These are phyloP conservation scores for Drosophila guanche DNA, from an alignment of 1,140 invertebrate genomes.

Conservation along the genomic window DNA sequence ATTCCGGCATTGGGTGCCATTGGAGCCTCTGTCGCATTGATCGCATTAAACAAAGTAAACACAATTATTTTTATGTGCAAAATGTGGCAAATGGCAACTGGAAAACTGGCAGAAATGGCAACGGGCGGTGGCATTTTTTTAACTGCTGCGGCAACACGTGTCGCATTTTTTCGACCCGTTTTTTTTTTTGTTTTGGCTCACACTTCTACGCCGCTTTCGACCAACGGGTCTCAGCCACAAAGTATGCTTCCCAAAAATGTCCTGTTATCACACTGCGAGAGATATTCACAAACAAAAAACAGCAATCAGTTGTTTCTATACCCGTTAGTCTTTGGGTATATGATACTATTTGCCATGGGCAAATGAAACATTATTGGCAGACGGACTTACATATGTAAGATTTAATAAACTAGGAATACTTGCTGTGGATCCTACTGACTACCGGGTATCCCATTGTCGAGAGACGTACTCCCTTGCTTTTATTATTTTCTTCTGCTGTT, in stretches of 20 bases:
- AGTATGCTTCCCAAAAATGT: constrained; percentile 63
- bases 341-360: too few species aligned
- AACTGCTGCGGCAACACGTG: constrained; percentile 63
- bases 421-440: not conserved
- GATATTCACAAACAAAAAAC: constrained; percentile 27
- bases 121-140: constrained; percentile 38
- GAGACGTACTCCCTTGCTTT: not conserved
- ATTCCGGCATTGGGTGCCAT: not conserved
- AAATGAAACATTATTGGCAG: too few species aligned
- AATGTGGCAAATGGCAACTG: constrained; percentile 50
- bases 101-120: not conserved
- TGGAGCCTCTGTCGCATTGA: constrained; percentile 46
- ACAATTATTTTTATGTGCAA: constrained; percentile 75
- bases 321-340: too few species aligned
- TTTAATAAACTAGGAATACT: too few species aligned
- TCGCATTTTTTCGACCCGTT: constrained; percentile 42
- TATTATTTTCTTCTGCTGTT: constrained; percentile 19
- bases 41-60: constrained; percentile 77
- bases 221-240: constrained; percentile 47
- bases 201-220: constrained; percentile 7
- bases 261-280: constrained; percentile 59
- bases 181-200: constrained; percentile 4
- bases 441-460: not conserved
- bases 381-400: too few species aligned
- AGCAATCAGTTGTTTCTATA: not conserved